These are phyloP conservation scores for Protodeltote pygarga DNA, from an alignment of 2,888 invertebrate genomes.

Conservation along the genomic window DNA sequence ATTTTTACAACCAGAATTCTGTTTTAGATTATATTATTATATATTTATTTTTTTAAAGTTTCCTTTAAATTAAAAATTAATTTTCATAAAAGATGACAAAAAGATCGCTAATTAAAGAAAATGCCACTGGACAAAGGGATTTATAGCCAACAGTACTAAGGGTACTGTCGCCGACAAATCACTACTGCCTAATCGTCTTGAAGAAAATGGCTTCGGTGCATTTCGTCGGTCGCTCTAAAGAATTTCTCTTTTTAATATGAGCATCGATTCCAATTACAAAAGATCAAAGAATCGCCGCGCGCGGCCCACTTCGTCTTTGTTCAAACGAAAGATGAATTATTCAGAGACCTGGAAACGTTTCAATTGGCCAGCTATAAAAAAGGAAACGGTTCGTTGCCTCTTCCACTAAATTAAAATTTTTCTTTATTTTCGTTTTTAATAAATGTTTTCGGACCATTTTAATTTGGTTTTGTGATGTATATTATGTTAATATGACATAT, in stretches of 20 bases:
- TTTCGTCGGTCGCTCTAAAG: conserved; percentile 81
- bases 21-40: too few relatives aligned
- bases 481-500: conserved; percentile 27
- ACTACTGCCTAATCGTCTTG: conserved; percentile 77
- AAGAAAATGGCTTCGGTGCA: conserved; percentile 83
- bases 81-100: conserved; percentile 11
- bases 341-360: conserved; percentile 87
- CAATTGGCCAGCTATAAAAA: conserved; percentile 87
- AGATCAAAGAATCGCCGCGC: conserved; percentile 87
- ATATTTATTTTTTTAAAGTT: too few relatives aligned
- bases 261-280: conserved; percentile 88
- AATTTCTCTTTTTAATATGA: conserved; percentile 86
- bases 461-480: conserved; percentile 51
- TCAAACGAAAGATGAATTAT: conserved; percentile 87
- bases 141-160: conserved; percentile 19
- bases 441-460: conserved; percentile 66
- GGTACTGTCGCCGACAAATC: conserved; percentile 68
- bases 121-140: conserved; percentile 43
- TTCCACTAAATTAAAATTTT: conserved; percentile 84
- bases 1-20: too few relatives aligned
- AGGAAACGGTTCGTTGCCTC: conserved; percentile 85
- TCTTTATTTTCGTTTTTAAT: conserved; percentile 79
- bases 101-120: conserved; percentile 35
- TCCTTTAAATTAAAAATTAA: too few relatives aligned
- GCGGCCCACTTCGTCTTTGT: conserved; percentile 87